Base-by-base conservation (phyloP, 1,140 invertebrate species). In the Drosophila sp. region DNA sequence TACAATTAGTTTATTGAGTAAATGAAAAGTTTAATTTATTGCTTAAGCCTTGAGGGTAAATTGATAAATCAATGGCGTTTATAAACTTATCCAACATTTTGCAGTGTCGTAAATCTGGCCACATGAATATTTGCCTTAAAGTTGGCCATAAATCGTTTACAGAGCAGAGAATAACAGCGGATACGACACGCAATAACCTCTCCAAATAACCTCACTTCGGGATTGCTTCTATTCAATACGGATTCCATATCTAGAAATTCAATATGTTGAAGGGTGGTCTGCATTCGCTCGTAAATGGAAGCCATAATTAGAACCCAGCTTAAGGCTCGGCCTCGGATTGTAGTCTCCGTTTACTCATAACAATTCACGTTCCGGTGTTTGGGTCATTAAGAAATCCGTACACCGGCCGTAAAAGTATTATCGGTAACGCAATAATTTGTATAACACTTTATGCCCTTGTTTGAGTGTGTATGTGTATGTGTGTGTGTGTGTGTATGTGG, bases 351-450 rank as follows among this genome's bases (percentile, higher is more conserved):
- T 18, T 43, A 38, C 4, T 13, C 36, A 1, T 38, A 21, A 36
- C 34, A 40, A 40, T 72, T 69, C 53, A 29, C 7, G 16, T 51
- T 29, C 41, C 21, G 48, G 41, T 72, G 27, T 29, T 71, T 50
- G 51, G 67, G 79, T 79, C 83, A 87, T 89, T 87, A 89, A 87
- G 83, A 83, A 89, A 89, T 89, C 82, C 76, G 67, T 83, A 73
- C 58, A 59, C 40, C 54, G 69, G 57, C 65, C 64, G 50, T 87
- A 82, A 87, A 87, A 87, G 72, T 79, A 89, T 87, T 89, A 87
- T 87, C 83, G 71, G 76, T 46, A 57, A 62, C 40, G 56, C 63
- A 79, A 82, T 89, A 80, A 75, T 67, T 76, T 72, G 50, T 54
- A 45, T 51, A 73, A 34, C 74, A 57, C 64, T 72, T 72, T 72